A percentile compares a stretch with the other conserved stretches of the same genome.
Evolutionary conservation across 2,888 invertebrate genomes (phyloP).

Genomic region (Liodrosophila aerea): DNA sequence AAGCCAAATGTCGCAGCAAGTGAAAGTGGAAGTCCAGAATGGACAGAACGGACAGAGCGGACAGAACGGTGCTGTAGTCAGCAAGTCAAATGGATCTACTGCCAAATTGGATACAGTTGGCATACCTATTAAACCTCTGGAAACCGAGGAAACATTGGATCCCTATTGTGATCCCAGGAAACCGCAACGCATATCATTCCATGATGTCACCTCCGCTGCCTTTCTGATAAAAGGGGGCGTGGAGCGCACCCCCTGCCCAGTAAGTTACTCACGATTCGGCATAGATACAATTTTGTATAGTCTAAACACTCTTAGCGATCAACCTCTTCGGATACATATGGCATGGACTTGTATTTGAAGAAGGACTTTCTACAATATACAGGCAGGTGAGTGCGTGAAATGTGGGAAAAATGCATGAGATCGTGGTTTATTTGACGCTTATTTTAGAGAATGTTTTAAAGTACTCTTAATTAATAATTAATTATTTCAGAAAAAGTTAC

Average conservation of each 20-base stretch:
- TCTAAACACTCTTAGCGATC: conserved; percentile 86
- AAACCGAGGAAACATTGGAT: conserved; percentile 80
- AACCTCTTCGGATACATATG: conserved; percentile 89
- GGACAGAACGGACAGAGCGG: conserved; percentile 30
- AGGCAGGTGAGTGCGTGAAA: conserved; percentile 88
- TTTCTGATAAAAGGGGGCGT: conserved; percentile 93
- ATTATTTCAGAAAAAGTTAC: too few species aligned
- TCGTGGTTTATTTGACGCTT: neutral
- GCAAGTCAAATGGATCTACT: conserved; percentile 10
- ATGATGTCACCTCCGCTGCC: conserved; percentile 94
- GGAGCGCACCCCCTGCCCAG: conserved; percentile 92
- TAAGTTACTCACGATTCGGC: conserved; percentile 57
- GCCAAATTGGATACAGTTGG: conserved; percentile 9
- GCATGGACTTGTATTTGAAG: conserved; percentile 95
- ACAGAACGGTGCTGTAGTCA: conserved; percentile 5
- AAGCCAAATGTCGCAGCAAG: conserved; percentile 43
- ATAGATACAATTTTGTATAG: conserved; percentile 58
- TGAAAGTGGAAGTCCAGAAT: conserved; percentile 41
- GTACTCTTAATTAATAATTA: too few species aligned
- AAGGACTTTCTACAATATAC: conserved; percentile 97
- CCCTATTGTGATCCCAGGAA: conserved; percentile 86
- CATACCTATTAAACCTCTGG: conserved; percentile 1
- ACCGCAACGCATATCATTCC: conserved; percentile 89
- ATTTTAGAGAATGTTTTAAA: neutral
- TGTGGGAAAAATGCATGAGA: neutral